Base-by-base conservation (phyloP, 1,140 invertebrate genomes). In the Periplaneta americana region DNA sequence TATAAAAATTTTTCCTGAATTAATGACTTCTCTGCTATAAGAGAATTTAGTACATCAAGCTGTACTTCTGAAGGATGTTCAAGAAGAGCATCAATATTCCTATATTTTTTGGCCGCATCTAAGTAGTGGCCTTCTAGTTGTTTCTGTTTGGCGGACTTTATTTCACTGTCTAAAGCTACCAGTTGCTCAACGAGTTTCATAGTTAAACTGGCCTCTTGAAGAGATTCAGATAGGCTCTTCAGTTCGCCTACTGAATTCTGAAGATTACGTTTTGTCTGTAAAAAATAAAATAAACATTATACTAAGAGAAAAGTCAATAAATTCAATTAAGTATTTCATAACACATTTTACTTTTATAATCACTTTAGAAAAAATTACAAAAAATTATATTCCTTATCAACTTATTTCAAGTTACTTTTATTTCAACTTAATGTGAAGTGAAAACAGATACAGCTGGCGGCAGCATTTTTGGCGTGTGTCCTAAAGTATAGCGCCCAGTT, bases 101-200 rank as follows among this genome's bases (percentile, higher is more conserved):
- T 86, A 10, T 93, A 85, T 17, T 87, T 87, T 81, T 89, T 87
- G 2, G 92, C 89, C 22, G 90, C 89, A 66, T 88, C 86, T 1
- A 88, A 76, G 48, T 89, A 89, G 11, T 88, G 87, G 80, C 91
- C 88, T 1, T 88, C 85, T 48, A 89, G 83, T 80, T 89, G 35
- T 32, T 77, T 48, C 18, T 81, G 31, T 35, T 74, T 78, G 18
- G 82, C 57, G 10, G 31, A 76, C 8, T n/a, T 48, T 11, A 83
- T 75, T 17, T 57, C 78, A 17, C 39, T 57, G 74, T 84, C 80
- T n/a, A 84, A 28, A 17, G 39, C 17, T 11, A 83, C 78, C 37
- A 84, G 78, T 31, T 81, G 39, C 18, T 75, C 66, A 11, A 84
- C 80, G 79, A 82, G 75, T 36, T 83, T 34, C 33, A 82, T 57